Base-by-base conservation (phyloP, 1,140 invertebrate species). In the Drosophila albomicans region DNA sequence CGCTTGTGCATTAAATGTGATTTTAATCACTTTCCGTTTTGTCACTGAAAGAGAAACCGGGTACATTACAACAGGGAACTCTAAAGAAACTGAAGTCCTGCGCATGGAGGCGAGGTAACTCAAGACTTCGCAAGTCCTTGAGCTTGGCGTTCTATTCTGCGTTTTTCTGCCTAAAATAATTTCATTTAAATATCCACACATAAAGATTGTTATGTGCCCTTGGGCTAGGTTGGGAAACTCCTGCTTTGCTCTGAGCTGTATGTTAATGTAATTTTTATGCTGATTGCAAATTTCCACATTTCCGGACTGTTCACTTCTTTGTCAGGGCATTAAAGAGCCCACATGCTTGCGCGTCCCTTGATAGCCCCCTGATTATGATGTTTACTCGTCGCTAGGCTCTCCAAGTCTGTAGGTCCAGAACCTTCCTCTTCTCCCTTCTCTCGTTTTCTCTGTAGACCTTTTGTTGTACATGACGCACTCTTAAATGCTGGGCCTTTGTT, bases 261-360 rank as follows among this genome's bases (percentile, higher is more conserved):
- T 87, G 79, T 85, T 88, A 88, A 88, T 88, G 85, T 88, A 89
- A 88, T 88, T 89, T 88, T 88, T 88, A 88, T 88, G 85, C 78
- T 85, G 85, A 88, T 88, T 88, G 85, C 78, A 56, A 85, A 89
- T 89, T 88, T 88, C 58, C 86, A 88, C 85, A 88, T 89, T 88
- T 89, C 84, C 81, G 84, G 85, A 30, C 51, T 64, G 81, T 74
- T 70, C 77, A 70, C 43, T 74, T 78, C 65, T 77, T 86, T 86
- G 68, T 81, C 82, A 71, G 41, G 32, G 65, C 75, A 70, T 85
- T 85, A 74, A 81, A 64, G 51, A 48, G 48, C 35, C 77, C 61
- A 67, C 51, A 61, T 80, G 76, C 72, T 64, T 71, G 76, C 43
- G 41, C 7, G 46, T 13, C 16, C 43, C 51, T 35, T 64, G 58